A percentile compares a stretch with the other conserved stretches of the same genome.
phyloP scores from a whole-genome alignment of 2,888 invertebrate species.

The Eupithecia insigniata region DNA sequence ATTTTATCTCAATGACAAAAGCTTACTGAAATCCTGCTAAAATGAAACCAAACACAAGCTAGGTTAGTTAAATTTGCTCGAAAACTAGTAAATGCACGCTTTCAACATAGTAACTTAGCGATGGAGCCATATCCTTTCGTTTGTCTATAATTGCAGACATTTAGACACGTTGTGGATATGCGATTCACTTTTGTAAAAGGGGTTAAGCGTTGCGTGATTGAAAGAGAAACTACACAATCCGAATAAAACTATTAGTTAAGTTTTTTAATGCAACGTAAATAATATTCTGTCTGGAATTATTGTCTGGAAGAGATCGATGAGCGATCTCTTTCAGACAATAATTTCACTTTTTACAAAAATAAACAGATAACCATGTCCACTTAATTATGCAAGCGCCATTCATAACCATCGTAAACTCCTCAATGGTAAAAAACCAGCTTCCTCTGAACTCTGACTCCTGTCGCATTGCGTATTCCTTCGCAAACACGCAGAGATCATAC shows the following conservation, averaged over 20 bases:
- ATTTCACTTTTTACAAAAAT: slow-evolving; percentile 9
- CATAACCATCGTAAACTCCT: slow-evolving; percentile 56
- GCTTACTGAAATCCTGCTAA: slow-evolving; percentile 9
- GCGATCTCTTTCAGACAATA: too few relatives aligned
- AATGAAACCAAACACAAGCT: slow-evolving; percentile 22
- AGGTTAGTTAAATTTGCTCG: slow-evolving; percentile 28
- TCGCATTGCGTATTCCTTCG: slow-evolving; percentile 36
- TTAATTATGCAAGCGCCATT: slow-evolving; percentile 52
- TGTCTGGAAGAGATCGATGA: too few relatives aligned
- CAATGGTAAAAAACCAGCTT: slow-evolving; percentile 47
- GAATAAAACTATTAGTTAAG: too few relatives aligned
- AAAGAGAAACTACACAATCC: neutral
- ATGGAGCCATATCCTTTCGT: slow-evolving; percentile 32
- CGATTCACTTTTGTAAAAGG: slow-evolving; percentile 3
- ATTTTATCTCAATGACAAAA: slow-evolving; percentile 6
- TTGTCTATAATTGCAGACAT: slow-evolving; percentile 28
- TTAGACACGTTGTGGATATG: slow-evolving; percentile 25
- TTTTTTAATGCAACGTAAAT: too few relatives aligned
- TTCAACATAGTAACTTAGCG: slow-evolving; percentile 29
- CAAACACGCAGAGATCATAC: slow-evolving; percentile 47
- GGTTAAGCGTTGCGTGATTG: neutral
- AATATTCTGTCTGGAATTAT: too few relatives aligned
- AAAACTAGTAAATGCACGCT: slow-evolving; percentile 10
- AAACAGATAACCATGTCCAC: slow-evolving; percentile 1
- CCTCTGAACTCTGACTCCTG: slow-evolving; percentile 44